Evolutionary conservation across 2,797 vertebrate species (phyloP), one percentile per base, ranked within the genome.

Genomic region (Acipenser ruthenus): DNA sequence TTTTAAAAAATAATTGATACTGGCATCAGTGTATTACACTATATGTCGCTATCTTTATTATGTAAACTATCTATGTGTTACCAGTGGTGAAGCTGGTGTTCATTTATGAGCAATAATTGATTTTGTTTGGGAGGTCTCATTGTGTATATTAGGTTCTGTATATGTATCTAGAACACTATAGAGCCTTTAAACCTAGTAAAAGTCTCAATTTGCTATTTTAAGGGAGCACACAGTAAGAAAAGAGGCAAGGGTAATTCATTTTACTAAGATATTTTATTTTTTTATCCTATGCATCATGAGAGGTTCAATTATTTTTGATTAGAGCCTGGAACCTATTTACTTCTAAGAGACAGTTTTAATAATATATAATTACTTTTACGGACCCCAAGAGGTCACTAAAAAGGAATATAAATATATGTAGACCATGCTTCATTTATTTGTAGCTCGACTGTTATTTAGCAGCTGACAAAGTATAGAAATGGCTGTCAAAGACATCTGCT

Each of bases 231-330:
- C 23, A 60, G n/a, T 48, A 52, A 18, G 52, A 13, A 49, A 7
- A 13, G 6, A 59, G n/a, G 47, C 50, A 11, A 60, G 49, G 50
- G 7, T 52, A 50, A 37, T 51, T 11, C 50, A 12, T 7, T 70
- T 61, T 59, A 11, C 13, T 10, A 10, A 50, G 60, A 18, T 18
- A 11, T n/a, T 37, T 37, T 1, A 37, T 37, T 13, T 59, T 68
- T 66, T 63, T 62, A 49, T 63, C 49, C 47, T 6, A 9, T 59
- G 11, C 12, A 59, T 12, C 2, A 49, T 58, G 49, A 12, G 18
- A 64, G 12, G 53, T 13, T 65, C 23, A 65, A 56, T 65, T 65
- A n/a, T 65, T 55, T 65, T 48, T 49, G 6, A 62, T 49, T 53
- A 50, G 56, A 9, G 49, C 59, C 15, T 48, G 49, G 15, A 63